Evolutionary conservation across 2,797 vertebrate genomes (phyloP).

Genomic region (Typhlichthys eigenmanni): DNA sequence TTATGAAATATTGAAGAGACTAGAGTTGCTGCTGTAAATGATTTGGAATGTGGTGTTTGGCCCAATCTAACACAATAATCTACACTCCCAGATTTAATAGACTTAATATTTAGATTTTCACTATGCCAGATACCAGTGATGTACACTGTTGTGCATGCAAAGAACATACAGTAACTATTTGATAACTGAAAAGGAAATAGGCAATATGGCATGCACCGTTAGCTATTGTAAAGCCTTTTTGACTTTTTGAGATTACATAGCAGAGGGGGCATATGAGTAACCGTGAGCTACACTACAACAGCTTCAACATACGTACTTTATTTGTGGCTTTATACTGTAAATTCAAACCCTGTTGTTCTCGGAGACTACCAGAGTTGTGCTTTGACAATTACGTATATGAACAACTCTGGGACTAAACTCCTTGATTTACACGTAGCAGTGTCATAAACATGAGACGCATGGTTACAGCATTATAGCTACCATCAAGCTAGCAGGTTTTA

Average conservation of each 20-base stretch:
- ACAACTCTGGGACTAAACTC: background rate
- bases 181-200: no score
- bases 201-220: no score
- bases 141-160: background rate
- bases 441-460: slow-evolving; percentile 1
- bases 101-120: slow-evolving; percentile 5
- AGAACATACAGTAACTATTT: background rate
- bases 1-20: slow-evolving; percentile 43
- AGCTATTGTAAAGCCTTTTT: background rate
- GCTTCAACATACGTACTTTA: slow-evolving; percentile 9
- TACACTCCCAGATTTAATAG: slow-evolving; percentile 23
- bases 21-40: background rate
- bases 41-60: no score
- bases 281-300: background rate
- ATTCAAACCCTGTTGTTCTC: slow-evolving; percentile 12
- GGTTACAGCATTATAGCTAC: background rate
- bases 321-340: slow-evolving; percentile 4
- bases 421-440: slow-evolving; percentile 2
- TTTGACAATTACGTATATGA: slow-evolving; percentile 12
- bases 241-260: background rate
- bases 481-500: slow-evolving; percentile 43
- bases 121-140: background rate
- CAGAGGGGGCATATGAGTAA: background rate
- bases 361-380: slow-evolving; percentile 1
- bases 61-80: no score